These are phyloP conservation scores for Congeria kusceri DNA, from an alignment of 2,888 invertebrate genomes.

Conservation along the genomic window DNA sequence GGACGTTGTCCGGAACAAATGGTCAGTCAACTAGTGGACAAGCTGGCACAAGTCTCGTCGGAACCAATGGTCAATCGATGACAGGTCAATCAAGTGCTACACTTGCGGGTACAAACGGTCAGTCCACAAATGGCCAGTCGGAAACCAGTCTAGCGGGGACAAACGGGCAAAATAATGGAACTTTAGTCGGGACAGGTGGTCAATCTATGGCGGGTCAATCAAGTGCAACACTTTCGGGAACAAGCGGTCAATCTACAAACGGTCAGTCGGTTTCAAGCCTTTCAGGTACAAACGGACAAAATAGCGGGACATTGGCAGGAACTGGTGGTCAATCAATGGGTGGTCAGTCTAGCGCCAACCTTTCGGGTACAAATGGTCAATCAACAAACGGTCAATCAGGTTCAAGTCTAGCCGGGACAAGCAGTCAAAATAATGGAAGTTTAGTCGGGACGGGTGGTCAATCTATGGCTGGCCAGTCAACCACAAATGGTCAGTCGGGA, in stretches of 20 bases:
- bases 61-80: slow-evolving; percentile 3
- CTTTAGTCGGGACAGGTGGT: slow-evolving; percentile 35
- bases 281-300: slow-evolving; percentile 3
- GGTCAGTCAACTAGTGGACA: background rate
- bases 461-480: background rate
- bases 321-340: no score
- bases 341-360: no score
- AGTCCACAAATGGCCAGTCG: slow-evolving; percentile 8
- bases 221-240: no score
- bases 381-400: no score
- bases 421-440: no score
- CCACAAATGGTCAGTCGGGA: slow-evolving; percentile 1
- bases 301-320: background rate
- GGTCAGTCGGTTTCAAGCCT: background rate
- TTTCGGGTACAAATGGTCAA: no score
- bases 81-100: slow-evolving; percentile 2
- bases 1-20: slow-evolving; percentile 1
- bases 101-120: background rate
- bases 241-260: no score
- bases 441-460: slow-evolving; percentile 7
- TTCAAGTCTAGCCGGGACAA: no score
- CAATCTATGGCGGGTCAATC: slow-evolving; percentile 11
- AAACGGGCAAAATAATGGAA: background rate
- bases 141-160: background rate
- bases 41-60: background rate